Evolutionary conservation across 2,888 invertebrate genomes (phyloP), one percentile per base, ranked within the genome.

Genomic region (Nebria brevicollis): DNA sequence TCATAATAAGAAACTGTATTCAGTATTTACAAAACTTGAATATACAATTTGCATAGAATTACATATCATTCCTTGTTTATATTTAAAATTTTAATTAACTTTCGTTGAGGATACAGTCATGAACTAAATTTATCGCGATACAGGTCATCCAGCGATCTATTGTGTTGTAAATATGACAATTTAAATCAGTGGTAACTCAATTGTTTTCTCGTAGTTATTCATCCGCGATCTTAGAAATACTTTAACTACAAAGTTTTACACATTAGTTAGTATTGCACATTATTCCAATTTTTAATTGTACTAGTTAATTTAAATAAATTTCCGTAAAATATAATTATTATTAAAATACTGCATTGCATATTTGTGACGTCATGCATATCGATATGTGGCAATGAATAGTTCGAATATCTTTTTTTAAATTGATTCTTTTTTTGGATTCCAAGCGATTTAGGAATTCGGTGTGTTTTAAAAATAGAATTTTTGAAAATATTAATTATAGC

Each of bases 1-100:
- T 54, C 54, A 54, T 54, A 54, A 54, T 54, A 54, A 54, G 54
- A 13, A 54, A 54, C 13, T 54, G 2, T 54, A 54, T 54, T 54
- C 54, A 54, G 8, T 11, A 54, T 54, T 54, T 6, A 13, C 54
- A 54, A 54, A 54, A 54, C 11, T 13, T 54, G 13, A 54, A 13
- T 54, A 54, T 2, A 54, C 13, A 54, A 54, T 54, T 54, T 54
- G 54, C 54, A 54, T 54, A 54, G 13, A 54, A 54, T 54, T 54
- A 54, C 54, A 54, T 13, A 54, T 54, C 54, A 70, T 70, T 70
- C 11, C 25, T 70, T 70, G 34, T 70, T 70, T 70, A 70, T 70
- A 70, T 70, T n/a, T 70, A 3, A 34, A 11, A 25, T 34, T 26
- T 70, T 11, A 25, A 15, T 70, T 10, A 25, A 26, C 70, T 34